Conservation (phyloP, 2,113 vertebrate species). For the Desmodus rotundus region DNA sequence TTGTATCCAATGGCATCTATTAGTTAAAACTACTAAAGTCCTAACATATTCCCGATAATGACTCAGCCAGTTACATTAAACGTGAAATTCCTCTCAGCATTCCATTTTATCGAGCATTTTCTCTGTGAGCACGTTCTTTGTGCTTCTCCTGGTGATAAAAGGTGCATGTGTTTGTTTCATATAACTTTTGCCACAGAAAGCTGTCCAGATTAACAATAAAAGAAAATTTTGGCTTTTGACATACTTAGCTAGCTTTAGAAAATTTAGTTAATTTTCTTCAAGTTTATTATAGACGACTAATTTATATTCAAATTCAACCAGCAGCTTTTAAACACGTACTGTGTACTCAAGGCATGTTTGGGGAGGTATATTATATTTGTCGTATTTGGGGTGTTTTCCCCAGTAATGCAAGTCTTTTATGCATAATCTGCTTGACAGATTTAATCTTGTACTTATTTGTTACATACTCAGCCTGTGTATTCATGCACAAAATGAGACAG, state of each 20-base stretch:
- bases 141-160: conserved; percentile 28
- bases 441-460: conserved; percentile 50
- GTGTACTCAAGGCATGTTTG: neutral
- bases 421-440: conserved; percentile 48
- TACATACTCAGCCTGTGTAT: conserved; percentile 33
- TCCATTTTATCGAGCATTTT: neutral
- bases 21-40: neutral
- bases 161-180: neutral
- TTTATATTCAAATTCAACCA: conserved; percentile 1
- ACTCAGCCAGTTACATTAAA: conserved; percentile 12
- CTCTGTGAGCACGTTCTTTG: conserved; percentile 19
- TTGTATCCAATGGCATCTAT: neutral
- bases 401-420: neutral
- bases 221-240: conserved; percentile 9
- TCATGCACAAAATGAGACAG: conserved; percentile 49
- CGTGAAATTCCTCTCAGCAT: neutral
- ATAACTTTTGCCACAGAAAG: conserved; percentile 24
- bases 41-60: neutral
- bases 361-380: neutral
- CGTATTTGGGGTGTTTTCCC: neutral
- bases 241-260: neutral
- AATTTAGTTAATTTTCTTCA: conserved; percentile 1
- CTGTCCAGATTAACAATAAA: neutral
- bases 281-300: conserved; percentile 19
- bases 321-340: conserved; percentile 21